Percentiles rank a stretch among this genome's conserved stretches.
Evolutionary conservation across 2,113 vertebrate species (phyloP).

Genomic region (Lipophrys pholis): DNA sequence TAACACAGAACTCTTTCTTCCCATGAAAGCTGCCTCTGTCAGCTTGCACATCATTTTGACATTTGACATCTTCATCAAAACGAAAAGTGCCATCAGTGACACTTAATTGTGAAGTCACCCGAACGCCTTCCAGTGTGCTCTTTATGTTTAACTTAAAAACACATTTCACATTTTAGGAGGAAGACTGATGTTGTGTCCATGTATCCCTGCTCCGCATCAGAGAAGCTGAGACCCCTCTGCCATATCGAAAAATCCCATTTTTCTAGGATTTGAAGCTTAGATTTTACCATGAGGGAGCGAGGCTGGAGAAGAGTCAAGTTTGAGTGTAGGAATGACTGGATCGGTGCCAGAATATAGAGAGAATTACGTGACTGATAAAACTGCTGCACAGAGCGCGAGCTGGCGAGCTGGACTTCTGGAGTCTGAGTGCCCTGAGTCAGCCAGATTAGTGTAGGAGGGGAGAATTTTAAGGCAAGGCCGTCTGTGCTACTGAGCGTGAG

Average conservation of each 20-base stretch:
- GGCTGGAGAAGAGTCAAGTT: constrained; percentile 14
- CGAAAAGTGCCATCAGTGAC: constrained; percentile 8
- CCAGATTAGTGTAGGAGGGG: constrained; percentile 47
- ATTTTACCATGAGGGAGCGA: background rate
- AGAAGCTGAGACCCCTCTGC: background rate
- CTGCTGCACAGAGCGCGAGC: constrained; percentile 18
- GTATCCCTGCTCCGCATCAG: constrained; percentile 8
- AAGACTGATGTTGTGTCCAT: background rate
- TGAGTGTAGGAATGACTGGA: background rate
- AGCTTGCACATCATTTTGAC: constrained; percentile 11
- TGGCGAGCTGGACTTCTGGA: constrained; percentile 26
- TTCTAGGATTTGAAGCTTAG: background rate
- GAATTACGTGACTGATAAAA: constrained; percentile 30
- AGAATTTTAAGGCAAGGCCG: constrained; percentile 14
- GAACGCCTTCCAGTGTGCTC: background rate
- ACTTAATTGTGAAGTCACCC: constrained; percentile 14
- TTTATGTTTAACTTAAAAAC: background rate
- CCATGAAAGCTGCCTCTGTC: constrained; percentile 42
- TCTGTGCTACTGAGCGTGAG: constrained; percentile 10
- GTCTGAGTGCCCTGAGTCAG: constrained; percentile 29
- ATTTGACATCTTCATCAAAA: constrained; percentile 21
- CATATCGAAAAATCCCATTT: background rate
- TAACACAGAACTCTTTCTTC: constrained; percentile 43
- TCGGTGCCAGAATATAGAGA: constrained; percentile 15
- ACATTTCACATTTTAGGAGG: background rate